Evolutionary conservation across 2,888 invertebrate species (phyloP).

Genomic region (Hypolimnas misippus): DNA sequence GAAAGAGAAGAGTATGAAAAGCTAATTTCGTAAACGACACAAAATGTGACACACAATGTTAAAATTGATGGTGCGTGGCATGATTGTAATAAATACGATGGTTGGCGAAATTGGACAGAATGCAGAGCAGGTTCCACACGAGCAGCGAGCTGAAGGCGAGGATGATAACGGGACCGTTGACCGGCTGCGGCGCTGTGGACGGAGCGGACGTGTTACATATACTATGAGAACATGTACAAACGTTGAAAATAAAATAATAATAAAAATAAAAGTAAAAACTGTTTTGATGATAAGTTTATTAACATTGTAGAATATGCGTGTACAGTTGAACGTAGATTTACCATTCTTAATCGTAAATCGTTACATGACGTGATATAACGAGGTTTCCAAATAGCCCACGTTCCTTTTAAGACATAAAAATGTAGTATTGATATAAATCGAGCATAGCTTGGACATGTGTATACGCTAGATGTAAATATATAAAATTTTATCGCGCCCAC

Average conservation of each 20-base stretch:
- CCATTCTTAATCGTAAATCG: neutral
- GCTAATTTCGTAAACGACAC: neutral
- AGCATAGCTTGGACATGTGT: neutral
- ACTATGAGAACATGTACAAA: neutral
- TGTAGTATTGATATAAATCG: slow-evolving; percentile 1
- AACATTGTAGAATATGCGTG: neutral
- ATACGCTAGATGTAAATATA: slow-evolving; percentile 14
- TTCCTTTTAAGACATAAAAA: neutral
- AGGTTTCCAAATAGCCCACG: neutral
- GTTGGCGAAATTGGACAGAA: slow-evolving; percentile 6
- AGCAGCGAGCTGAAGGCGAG: slow-evolving; percentile 17
- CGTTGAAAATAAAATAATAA: neutral
- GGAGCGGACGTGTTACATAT: neutral
- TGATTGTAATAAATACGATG: slow-evolving; percentile 8
- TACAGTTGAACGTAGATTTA: neutral
- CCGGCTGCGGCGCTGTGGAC: slow-evolving; percentile 2
- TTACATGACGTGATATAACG: neutral
- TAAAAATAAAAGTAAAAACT: neutral
- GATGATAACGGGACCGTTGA: slow-evolving; percentile 25
- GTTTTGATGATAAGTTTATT: neutral
- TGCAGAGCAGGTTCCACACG: slow-evolving; percentile 26
- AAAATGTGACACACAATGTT: slow-evolving; percentile 3
- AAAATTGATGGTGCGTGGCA: slow-evolving; percentile 13
- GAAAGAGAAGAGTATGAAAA: neutral
- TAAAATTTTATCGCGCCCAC: slow-evolving; percentile 11